Conservation (phyloP, 2,797 vertebrate species). For the Lutjanus argentimaculatus region DNA sequence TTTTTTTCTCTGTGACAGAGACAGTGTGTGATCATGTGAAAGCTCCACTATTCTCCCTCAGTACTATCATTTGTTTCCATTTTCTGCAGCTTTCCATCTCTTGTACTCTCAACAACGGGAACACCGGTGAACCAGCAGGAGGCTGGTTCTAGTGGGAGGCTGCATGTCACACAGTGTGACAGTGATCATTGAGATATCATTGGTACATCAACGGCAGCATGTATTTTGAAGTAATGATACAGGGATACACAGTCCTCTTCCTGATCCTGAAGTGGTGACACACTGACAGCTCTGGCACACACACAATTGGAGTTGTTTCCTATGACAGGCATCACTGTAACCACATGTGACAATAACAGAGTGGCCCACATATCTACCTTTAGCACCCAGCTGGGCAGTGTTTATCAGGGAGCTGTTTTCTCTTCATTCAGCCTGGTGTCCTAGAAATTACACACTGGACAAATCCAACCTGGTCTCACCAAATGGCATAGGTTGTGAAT, state of each 20-base stretch:
- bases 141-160: background rate
- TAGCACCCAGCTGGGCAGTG: background rate
- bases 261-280: background rate
- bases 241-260: background rate
- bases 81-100: background rate
- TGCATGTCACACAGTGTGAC: background rate
- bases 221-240: background rate
- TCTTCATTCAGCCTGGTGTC: background rate
- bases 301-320: background rate
- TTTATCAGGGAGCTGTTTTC: background rate
- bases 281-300: slow-evolving; percentile 5
- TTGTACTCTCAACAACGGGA: background rate
- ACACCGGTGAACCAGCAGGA: background rate
- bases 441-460: background rate
- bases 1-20: background rate
- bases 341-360: slow-evolving; percentile 2
- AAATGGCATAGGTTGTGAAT: too few relatives aligned
- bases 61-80: background rate
- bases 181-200: background rate
- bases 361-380: background rate
- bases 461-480: too few relatives aligned
- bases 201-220: background rate
- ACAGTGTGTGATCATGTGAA: background rate
- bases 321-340: background rate
- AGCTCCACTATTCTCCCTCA: background rate